Evolutionary conservation across 1,140 invertebrate genomes (phyloP).

Genomic region (Calephelis nemesis): DNA sequence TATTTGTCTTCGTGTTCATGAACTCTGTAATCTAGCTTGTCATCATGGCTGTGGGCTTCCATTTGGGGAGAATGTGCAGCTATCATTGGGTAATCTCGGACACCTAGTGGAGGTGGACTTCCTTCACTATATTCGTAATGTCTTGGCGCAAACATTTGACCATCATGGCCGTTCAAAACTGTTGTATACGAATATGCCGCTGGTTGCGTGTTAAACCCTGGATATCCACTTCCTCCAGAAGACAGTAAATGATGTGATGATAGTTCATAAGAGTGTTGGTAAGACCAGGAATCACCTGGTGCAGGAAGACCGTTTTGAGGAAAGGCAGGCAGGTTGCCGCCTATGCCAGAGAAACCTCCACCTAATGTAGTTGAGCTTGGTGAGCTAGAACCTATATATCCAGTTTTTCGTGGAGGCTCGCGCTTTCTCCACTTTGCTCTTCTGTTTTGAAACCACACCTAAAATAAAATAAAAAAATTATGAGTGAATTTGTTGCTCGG

Average conservation of each 20-base stretch:
- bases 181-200: conserved; percentile 82
- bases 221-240: conserved; percentile 83
- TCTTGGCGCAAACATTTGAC: conserved; percentile 82
- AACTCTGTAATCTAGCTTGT: conserved; percentile 67
- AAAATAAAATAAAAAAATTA: conserved; percentile 22
- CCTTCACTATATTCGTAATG: conserved; percentile 82
- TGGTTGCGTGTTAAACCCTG: conserved; percentile 79
- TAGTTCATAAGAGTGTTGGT: conserved; percentile 87
- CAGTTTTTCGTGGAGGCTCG: conserved; percentile 96
- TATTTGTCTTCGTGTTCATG: conserved; percentile 80
- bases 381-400: conserved; percentile 85
- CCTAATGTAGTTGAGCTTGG: conserved; percentile 79
- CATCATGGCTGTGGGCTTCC: conserved; percentile 78
- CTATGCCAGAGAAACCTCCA: conserved; percentile 82
- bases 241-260: conserved; percentile 86
- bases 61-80: conserved; percentile 82
- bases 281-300: conserved; percentile 87
- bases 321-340: conserved; percentile 83
- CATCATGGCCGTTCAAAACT: conserved; percentile 84
- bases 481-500: too few relatives aligned
- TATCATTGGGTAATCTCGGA: conserved; percentile 84
- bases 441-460: conserved; percentile 90
- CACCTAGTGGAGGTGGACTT: conserved; percentile 79
- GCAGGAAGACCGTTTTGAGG: conserved; percentile 82
- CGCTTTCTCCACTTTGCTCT: conserved; percentile 98